Conservation (phyloP, 2,797 vertebrate species). For the Manis pentadactyla region DNA sequence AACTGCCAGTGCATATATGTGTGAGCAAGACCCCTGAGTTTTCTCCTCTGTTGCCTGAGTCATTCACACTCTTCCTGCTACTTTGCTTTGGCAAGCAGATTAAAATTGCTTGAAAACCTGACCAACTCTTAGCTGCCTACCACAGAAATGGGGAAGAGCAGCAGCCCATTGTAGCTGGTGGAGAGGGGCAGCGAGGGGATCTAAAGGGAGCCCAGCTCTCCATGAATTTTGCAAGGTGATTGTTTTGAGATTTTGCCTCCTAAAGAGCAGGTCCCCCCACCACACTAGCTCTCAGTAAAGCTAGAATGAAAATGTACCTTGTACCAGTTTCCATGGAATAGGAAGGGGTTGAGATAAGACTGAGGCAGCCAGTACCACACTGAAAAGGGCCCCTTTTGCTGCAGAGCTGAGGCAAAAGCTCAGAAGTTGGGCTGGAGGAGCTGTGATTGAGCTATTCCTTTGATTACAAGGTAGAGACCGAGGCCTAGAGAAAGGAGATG, state of each 20-base stretch:
- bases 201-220: background rate
- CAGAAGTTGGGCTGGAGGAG: background rate
- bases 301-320: background rate
- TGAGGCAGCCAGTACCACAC: accelerated
- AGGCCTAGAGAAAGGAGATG: background rate
- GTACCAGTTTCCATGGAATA: background rate
- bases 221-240: background rate
- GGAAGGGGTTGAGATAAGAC: background rate
- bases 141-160: background rate
- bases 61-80: background rate
- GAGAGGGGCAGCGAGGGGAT: accelerated
- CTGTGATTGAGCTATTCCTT: background rate
- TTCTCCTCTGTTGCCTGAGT: background rate
- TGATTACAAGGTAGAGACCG: background rate
- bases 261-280: background rate
- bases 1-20: background rate
- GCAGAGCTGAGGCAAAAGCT: background rate
- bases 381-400: background rate
- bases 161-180: no score
- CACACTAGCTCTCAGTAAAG: background rate
- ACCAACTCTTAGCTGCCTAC: background rate
- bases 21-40: background rate
- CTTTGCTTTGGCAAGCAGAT: background rate
- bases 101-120: background rate
- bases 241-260: background rate